A percentile compares a stretch with the other conserved stretches of the same genome.
Evolutionary conservation across 2,113 vertebrate genomes (phyloP).

Genomic region (Atrichornis clamosus): DNA sequence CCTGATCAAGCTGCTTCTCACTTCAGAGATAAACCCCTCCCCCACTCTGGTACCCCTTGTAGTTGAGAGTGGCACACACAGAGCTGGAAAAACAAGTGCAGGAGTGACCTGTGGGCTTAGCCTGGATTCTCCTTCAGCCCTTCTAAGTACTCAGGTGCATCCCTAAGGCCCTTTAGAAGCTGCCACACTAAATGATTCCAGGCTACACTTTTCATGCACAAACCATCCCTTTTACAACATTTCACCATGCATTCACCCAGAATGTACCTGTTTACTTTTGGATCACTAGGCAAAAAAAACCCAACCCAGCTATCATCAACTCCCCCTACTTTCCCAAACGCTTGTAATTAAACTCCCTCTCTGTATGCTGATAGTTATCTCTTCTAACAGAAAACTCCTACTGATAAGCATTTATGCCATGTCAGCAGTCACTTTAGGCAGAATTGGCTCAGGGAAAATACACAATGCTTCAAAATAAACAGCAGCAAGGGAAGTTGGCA

Average conservation of each 20-base stretch:
- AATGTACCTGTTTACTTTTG: slow-evolving; percentile 37
- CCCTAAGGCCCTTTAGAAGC: background rate
- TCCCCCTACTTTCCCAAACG: slow-evolving; percentile 35
- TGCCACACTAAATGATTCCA: background rate
- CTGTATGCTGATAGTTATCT: slow-evolving; percentile 30
- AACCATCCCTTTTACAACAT: background rate
- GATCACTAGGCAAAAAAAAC: background rate
- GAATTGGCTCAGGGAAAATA: slow-evolving; percentile 27
- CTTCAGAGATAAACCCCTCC: background rate
- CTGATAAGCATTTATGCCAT: slow-evolving; percentile 33
- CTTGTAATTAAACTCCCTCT: slow-evolving; percentile 40
- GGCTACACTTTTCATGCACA: background rate
- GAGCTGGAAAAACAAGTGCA: background rate
- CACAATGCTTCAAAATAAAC: slow-evolving; percentile 30
- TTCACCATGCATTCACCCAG: background rate
- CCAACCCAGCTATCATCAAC: background rate
- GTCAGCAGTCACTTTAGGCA: slow-evolving; percentile 50
- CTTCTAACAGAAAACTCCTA: slow-evolving; percentile 20
- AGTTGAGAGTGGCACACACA: background rate
- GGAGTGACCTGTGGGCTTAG: background rate
- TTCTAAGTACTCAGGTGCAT: background rate
- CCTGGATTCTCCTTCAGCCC: background rate
- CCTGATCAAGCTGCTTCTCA: background rate
- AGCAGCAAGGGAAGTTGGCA: slow-evolving; percentile 30
- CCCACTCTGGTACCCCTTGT: fast-evolving